Evolutionary conservation across 2,888 invertebrate species (phyloP).

Genomic region (Cosmopolites sordidus): DNA sequence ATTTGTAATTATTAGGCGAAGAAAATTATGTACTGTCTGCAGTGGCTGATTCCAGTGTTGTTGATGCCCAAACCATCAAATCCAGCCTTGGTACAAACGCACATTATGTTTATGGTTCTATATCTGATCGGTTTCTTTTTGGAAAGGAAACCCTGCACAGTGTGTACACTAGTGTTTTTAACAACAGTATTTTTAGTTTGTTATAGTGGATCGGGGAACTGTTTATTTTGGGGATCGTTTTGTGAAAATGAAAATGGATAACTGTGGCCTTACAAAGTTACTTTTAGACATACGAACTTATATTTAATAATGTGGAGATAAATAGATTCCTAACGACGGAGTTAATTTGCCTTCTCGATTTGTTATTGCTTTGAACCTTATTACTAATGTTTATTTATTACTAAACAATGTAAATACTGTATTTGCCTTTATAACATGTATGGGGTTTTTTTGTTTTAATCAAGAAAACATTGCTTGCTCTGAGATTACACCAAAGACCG

Average conservation of each 20-base stretch:
- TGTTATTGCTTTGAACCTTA: neutral
- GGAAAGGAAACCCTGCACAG: constrained; percentile 94
- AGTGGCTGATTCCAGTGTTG: constrained; percentile 95
- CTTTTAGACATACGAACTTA: neutral
- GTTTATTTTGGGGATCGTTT: constrained; percentile 83
- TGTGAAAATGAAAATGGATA: constrained; percentile 61
- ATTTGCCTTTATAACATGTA: neutral
- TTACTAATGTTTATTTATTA: neutral
- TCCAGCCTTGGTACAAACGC: constrained; percentile 91
- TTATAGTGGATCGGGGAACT: constrained; percentile 93
- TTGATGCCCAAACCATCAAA: constrained; percentile 97
- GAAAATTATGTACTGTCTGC: constrained; percentile 86
- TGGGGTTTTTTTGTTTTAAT: neutral
- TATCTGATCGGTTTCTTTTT: constrained; percentile 89
- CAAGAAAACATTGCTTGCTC: neutral
- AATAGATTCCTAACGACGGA: neutral
- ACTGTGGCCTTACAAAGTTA: neutral
- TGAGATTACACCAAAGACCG: neutral
- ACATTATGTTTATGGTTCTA: constrained; percentile 88
- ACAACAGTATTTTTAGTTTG: constrained; percentile 91
- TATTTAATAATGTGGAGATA: neutral
- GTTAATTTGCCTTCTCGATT: constrained; percentile 3
- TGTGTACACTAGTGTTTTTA: constrained; percentile 92
- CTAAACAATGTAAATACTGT: constrained; percentile 1
- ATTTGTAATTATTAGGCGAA: constrained; percentile 1